Conservation (phyloP, 2,888 invertebrate species). For the Drosophila testacea region DNA sequence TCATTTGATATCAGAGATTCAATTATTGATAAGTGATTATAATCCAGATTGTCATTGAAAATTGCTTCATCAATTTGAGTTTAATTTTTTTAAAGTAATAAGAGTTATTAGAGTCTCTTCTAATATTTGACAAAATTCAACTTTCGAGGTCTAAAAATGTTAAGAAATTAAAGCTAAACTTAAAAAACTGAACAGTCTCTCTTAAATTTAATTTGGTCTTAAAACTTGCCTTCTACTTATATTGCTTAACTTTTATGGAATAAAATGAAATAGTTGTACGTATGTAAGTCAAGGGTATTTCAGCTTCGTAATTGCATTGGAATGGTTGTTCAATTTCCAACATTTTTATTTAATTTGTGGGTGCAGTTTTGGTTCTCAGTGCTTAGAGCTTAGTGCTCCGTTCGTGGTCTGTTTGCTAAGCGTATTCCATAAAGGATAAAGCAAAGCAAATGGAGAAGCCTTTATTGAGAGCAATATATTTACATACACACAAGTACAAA, state of each 20-base stretch:
- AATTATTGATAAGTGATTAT: neutral
- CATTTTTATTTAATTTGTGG: constrained; percentile 18
- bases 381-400: neutral
- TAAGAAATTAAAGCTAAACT: too few species aligned
- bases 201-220: too few species aligned
- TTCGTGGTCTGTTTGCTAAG: constrained; percentile 30
- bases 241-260: neutral
- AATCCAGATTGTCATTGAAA: neutral
- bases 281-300: constrained; percentile 7
- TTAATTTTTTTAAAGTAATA: neutral
- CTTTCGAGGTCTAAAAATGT: too few species aligned
- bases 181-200: too few species aligned
- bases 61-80: neutral
- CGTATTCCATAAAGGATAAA: constrained; percentile 30
- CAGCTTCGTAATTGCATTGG: neutral
- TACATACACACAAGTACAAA: constrained; percentile 18
- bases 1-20: too few species aligned
- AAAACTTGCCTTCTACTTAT: neutral
- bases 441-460: constrained; percentile 24
- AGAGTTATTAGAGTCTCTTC: too few species aligned
- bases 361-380: constrained; percentile 10
- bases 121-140: too few species aligned
- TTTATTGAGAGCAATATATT: constrained; percentile 29
- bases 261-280: neutral
- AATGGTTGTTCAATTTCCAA: neutral